Percentiles rank a stretch among this genome's conserved stretches.
phyloP scores from a whole-genome alignment of 2,113 vertebrate genomes.

The Aegithalos caudatus region DNA sequence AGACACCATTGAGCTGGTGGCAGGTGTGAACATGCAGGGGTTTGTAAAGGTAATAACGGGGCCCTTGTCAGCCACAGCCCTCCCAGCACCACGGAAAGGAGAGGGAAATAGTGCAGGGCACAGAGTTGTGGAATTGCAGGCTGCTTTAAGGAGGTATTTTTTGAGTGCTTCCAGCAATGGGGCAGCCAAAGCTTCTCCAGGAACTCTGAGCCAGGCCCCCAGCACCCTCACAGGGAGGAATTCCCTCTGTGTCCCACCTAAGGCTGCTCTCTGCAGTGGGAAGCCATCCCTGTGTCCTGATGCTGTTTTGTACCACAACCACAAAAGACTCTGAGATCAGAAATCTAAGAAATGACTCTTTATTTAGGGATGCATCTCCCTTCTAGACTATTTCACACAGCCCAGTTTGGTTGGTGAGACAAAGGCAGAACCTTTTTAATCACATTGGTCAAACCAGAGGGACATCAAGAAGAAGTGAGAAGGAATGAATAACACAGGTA shows the following conservation, averaged over 20 bases:
- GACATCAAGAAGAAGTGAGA: too few relatives aligned
- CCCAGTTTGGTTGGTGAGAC: too few relatives aligned
- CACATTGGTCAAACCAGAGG: too few relatives aligned
- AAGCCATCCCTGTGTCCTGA: not conserved
- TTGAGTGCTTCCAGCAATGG: not conserved
- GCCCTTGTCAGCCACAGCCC: not conserved
- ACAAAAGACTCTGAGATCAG: too few relatives aligned
- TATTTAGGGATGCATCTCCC: too few relatives aligned
- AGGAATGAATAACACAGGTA: too few relatives aligned
- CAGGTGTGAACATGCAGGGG: not conserved
- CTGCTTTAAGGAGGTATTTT: rapidly evolving
- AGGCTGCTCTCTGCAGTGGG: not conserved
- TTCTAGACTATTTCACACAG: too few relatives aligned
- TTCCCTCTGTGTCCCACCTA: rapidly evolving
- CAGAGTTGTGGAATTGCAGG: not conserved
- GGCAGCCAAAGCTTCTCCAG: not conserved
- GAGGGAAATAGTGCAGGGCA: not conserved
- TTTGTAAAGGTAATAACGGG: rapidly evolving
- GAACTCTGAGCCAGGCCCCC: not conserved
- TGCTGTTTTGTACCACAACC: too few relatives aligned
- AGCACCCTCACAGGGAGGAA: not conserved
- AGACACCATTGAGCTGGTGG: not conserved
- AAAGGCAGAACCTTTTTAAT: too few relatives aligned
- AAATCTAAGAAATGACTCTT: too few relatives aligned
- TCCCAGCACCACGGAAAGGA: not conserved